phyloP scores from a whole-genome alignment of 1,140 invertebrate species.

The Elysia chlorotica region DNA sequence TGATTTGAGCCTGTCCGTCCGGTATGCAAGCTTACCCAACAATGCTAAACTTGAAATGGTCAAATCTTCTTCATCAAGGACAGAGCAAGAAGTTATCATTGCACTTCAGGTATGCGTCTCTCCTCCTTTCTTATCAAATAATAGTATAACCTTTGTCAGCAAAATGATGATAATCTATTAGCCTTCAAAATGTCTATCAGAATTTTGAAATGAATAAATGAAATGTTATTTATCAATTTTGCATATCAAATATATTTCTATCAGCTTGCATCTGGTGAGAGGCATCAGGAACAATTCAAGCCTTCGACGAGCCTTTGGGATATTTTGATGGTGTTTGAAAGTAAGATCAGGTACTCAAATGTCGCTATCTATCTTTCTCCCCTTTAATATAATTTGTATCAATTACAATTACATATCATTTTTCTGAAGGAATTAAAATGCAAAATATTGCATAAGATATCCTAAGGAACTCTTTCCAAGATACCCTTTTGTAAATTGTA shows the following conservation, averaged over 20 bases:
- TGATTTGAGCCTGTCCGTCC: conserved; percentile 73
- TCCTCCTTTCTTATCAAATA: no score
- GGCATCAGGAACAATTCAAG: conserved; percentile 68
- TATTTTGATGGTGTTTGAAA: conserved; percentile 68
- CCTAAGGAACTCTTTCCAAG: background rate
- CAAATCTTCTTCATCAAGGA: conserved; percentile 68
- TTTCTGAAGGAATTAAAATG: background rate
- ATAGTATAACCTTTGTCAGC: no score
- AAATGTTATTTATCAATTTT: no score
- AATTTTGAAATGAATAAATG: background rate
- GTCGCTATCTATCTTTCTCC: no score
- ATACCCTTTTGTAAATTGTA: background rate
- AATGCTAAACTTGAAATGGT: conserved; percentile 81
- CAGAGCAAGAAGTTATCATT: conserved; percentile 71
- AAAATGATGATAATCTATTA: background rate
- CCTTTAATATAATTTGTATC: no score
- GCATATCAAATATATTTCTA: no score
- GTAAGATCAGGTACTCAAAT: background rate
- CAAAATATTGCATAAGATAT: background rate
- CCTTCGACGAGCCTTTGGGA: conserved; percentile 71
- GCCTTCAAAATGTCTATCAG: background rate
- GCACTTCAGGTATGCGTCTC: conserved; percentile 64
- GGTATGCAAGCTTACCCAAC: conserved; percentile 80
- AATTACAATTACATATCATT: no score
- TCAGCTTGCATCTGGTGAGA: conserved; percentile 72